phyloP scores from a whole-genome alignment of 1,140 invertebrate genomes.

The Bacillus rossius region DNA sequence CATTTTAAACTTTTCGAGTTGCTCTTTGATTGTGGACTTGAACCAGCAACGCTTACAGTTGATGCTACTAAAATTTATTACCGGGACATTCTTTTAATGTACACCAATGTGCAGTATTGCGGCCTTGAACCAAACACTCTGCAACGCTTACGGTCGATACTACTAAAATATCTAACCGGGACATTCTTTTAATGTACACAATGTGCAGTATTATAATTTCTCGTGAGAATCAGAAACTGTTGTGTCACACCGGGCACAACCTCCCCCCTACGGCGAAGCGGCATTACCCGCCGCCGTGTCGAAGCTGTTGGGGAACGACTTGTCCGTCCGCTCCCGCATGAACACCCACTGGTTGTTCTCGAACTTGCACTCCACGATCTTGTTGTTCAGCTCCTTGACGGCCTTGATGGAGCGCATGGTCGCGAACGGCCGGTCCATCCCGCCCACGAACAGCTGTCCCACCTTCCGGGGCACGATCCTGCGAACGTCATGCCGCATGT shows the following conservation, averaged over 20 bases:
- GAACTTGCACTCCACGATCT: slow-evolving; percentile 94
- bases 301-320: slow-evolving; percentile 90
- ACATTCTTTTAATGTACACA: too few relatives aligned
- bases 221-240: too few relatives aligned
- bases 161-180: too few relatives aligned
- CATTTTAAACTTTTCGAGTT: too few relatives aligned
- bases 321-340: slow-evolving; percentile 95
- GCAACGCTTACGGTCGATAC: too few relatives aligned
- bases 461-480: slow-evolving; percentile 69
- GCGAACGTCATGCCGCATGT: slow-evolving; percentile 40
- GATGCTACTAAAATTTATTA: too few relatives aligned
- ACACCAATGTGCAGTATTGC: background rate
- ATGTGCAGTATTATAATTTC: too few relatives aligned
- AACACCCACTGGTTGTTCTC: slow-evolving; percentile 81
- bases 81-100: too few relatives aligned
- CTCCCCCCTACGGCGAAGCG: background rate
- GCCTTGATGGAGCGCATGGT: slow-evolving; percentile 72
- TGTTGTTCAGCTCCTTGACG: slow-evolving; percentile 76
- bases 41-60: too few relatives aligned
- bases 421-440: slow-evolving; percentile 55
- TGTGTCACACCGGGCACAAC: too few relatives aligned
- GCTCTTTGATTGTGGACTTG: too few relatives aligned
- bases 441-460: slow-evolving; percentile 76
- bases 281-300: slow-evolving; percentile 68
- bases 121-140: background rate